A percentile compares a stretch with the other conserved stretches of the same genome.
These are phyloP conservation scores for Autographa gamma DNA, from an alignment of 2,888 invertebrate species.

Conservation along the genomic window DNA sequence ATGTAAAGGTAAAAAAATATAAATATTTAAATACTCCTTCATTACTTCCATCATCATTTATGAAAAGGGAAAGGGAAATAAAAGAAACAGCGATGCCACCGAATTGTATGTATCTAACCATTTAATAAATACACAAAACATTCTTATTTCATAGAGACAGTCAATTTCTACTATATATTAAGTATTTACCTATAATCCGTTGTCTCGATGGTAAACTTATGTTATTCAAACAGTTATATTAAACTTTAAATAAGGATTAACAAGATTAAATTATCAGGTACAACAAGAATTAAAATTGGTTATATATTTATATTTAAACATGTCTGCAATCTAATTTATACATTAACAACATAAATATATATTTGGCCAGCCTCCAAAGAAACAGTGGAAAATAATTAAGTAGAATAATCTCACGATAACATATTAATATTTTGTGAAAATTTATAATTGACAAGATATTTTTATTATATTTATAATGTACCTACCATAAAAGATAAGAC, in stretches of 20 bases:
- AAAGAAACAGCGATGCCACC: conserved; percentile 64
- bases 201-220: conserved; percentile 85
- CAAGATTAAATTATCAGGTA: not conserved
- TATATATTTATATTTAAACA: conserved; percentile 16
- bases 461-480: conserved; percentile 47
- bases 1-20: no score
- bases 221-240: conserved; percentile 59
- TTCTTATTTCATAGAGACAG: conserved; percentile 74
- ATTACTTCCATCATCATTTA: not conserved
- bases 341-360: conserved; percentile 28
- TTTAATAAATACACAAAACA: conserved; percentile 80
- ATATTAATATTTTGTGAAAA: conserved; percentile 47
- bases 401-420: conserved; percentile 28
- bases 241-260: conserved; percentile 54
- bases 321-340: conserved; percentile 24
- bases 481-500: conserved; percentile 52
- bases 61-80: conserved; percentile 11
- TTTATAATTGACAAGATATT: conserved; percentile 68
- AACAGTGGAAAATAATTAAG: conserved; percentile 36
- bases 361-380: conserved; percentile 69
- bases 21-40: not conserved
- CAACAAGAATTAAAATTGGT: conserved; percentile 35
- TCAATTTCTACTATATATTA: conserved; percentile 71
- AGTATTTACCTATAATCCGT: conserved; percentile 60
- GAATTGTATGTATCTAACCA: conserved; percentile 74